These are phyloP conservation scores for Mormyrops attenuatus DNA, from an alignment of 2,797 vertebrate species.

Conservation along the genomic window DNA sequence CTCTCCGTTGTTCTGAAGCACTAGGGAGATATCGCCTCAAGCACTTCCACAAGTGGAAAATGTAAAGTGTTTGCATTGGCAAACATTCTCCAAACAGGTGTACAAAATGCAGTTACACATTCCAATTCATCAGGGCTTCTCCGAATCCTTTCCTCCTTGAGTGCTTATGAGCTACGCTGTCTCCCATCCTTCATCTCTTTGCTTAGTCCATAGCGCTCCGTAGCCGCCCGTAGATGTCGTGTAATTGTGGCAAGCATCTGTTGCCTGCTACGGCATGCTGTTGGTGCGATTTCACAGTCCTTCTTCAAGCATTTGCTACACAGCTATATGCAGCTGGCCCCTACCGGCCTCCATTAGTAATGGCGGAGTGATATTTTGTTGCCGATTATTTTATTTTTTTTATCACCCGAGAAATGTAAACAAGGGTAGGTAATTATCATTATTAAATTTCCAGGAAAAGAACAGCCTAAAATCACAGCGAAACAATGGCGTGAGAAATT, in stretches of 20 bases:
- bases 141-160: neutral
- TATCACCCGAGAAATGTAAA: neutral
- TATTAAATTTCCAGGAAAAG: neutral
- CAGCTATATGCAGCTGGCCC: neutral
- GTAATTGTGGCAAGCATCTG: conserved; percentile 11
- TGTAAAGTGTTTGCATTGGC: neutral
- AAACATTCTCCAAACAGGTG: neutral
- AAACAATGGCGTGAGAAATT: neutral
- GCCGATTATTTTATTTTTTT: neutral
- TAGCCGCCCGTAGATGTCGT: neutral
- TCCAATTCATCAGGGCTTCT: neutral
- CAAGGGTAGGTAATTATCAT: neutral
- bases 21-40: neutral
- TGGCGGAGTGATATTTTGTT: neutral
- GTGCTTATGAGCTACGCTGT: neutral
- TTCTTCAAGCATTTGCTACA: neutral
- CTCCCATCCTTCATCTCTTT: neutral
- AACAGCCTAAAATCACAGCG: neutral
- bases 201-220: neutral
- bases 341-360: conserved; percentile 6
- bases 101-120: neutral
- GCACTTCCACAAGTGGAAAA: neutral
- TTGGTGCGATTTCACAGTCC: neutral
- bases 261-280: neutral
- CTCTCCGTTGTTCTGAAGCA: neutral